These are phyloP conservation scores for Takifugu rubripes DNA, from an alignment of 2,797 vertebrate species.

Conservation along the genomic window DNA sequence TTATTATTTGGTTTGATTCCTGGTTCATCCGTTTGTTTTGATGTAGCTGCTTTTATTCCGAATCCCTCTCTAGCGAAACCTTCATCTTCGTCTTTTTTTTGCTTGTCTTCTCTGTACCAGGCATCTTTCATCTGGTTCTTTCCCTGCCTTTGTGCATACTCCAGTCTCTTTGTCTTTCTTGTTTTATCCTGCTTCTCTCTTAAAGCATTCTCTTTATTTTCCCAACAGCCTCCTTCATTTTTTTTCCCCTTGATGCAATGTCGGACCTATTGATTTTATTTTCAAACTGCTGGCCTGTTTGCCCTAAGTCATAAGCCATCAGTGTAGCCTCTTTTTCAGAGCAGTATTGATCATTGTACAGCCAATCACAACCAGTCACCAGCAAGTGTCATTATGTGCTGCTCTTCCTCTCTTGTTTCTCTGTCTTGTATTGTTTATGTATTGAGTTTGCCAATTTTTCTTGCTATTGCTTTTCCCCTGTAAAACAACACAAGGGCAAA, in stretches of 20 bases:
- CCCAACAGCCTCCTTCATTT: conserved; percentile 18
- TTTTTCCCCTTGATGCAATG: conserved; percentile 24
- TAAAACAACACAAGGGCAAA: neutral
- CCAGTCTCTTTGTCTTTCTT: conserved; percentile 35
- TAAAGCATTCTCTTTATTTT: conserved; percentile 28
- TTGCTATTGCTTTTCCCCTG: conserved; percentile 2
- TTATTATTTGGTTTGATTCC: conserved; percentile 23
- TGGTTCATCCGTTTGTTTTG: conserved; percentile 34
- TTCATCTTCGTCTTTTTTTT: conserved; percentile 38
- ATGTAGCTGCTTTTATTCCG: conserved; percentile 14
- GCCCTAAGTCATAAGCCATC: conserved; percentile 63
- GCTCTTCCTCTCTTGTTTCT: conserved; percentile 45
- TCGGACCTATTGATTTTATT: conserved; percentile 74
- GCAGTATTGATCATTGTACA: conserved; percentile 63
- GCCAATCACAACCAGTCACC: conserved; percentile 63
- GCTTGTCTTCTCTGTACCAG: conserved; percentile 31
- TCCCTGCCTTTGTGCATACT: conserved; percentile 19
- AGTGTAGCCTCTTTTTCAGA: conserved; percentile 64
- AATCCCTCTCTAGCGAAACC: conserved; percentile 44
- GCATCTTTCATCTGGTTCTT: conserved; percentile 49
- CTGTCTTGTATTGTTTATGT: conserved; percentile 40
- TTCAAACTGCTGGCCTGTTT: conserved; percentile 65
- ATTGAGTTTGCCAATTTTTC: conserved; percentile 28
- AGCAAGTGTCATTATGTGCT: conserved; percentile 46
- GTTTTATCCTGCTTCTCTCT: conserved; percentile 35